Base-by-base conservation (phyloP, 2,888 invertebrate species). In the Oscheius sp. region DNA sequence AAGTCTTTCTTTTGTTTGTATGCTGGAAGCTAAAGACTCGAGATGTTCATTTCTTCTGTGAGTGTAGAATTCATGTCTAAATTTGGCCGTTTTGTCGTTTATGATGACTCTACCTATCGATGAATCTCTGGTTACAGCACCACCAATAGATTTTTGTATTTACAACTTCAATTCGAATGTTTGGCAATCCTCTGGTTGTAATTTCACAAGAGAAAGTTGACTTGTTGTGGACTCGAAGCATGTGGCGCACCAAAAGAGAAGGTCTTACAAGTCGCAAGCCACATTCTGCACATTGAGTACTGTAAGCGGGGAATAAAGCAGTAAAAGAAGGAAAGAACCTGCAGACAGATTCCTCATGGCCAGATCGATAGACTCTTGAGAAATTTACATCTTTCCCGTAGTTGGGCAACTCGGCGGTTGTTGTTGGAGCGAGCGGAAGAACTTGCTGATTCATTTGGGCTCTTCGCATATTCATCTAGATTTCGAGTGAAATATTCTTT, bases 241-340 rank as follows among this genome's bases (percentile, higher is more conserved):
- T 84, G 71, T 84, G 84, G 10, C 81, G 74, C 34, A 84, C 73
- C 10, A 84, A 69, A 8, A 82, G 75, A 8, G 79, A 75, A 4
- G 84, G 84, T 10, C 80, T 70, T 27, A 79, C 75, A 53, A 84
- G 72, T 8, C 74, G 70, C 65, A 84, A 63, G 0, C 80, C 79
- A 70, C 84, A 84, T 12, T 80, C 69, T n/a, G 78, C 77, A 65
- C 84, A 84, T 20, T 67, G 66, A 2, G 82, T 73, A 48, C 81
- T 78, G 37, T 25, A 69, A 64, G n/a, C n/a, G n/a, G n/a, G n/a
- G n/a, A n/a, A n/a, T n/a, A 48, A 25, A 58, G 1, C 4, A 20
- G 23, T 29, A 34, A 10, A 6, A 48, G 1, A 31, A 42, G 12
- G 29, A 12, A 45, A 42, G 17, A 1, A 61, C 61, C 27, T 42